A percentile compares a stretch with the other conserved stretches of the same genome.
These are phyloP conservation scores for Myotis lucifugus DNA, from an alignment of 2,113 vertebrate genomes.

Conservation along the genomic window DNA sequence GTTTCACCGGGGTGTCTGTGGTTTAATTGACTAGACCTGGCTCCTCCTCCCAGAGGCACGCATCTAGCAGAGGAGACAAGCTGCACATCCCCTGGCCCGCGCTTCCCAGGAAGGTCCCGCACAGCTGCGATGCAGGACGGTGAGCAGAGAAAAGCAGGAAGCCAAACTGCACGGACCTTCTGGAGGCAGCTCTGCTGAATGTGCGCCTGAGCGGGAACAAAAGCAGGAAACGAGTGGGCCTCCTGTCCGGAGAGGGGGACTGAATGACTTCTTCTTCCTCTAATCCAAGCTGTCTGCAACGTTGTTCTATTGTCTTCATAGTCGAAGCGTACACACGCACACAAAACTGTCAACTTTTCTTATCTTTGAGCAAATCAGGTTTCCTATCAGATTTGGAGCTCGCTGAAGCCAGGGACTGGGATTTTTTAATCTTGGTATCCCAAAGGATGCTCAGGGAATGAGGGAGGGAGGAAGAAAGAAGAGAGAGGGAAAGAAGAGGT, in stretches of 20 bases:
- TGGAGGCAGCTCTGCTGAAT: background rate
- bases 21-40: background rate
- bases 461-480: background rate
- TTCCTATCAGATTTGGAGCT: background rate
- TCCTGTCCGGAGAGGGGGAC: background rate
- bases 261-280: background rate
- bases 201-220: conserved; percentile 16
- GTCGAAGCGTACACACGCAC: background rate
- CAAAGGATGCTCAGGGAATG: background rate
- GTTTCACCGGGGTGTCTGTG: too few relatives aligned
- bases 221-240: conserved; percentile 61
- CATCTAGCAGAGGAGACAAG: background rate
- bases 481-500: too few relatives aligned
- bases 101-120: background rate
- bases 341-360: accelerated
- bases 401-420: background rate
- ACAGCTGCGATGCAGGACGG: background rate
- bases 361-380: background rate
- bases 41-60: accelerated
- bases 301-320: background rate
- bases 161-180: accelerated
- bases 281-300: background rate
- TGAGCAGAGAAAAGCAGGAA: conserved; percentile 57
- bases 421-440: background rate
- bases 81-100: accelerated